Base-by-base conservation (phyloP, 2,113 vertebrate genomes). In the Numida meleagris region DNA sequence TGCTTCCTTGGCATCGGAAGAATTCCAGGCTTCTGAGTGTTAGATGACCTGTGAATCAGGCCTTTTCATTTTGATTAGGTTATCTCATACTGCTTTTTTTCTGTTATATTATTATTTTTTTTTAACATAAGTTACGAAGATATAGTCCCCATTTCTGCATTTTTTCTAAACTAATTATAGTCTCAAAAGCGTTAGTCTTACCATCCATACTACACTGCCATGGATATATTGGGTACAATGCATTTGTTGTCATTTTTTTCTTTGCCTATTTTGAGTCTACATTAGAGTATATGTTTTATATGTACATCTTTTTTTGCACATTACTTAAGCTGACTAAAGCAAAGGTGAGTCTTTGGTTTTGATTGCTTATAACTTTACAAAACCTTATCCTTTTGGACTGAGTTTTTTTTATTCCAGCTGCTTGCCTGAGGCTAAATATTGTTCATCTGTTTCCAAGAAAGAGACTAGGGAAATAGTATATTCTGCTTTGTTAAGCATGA, bases 401-500 rank as follows among this genome's bases (percentile, higher is more conserved):
- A 87, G 61, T 27, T 81, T 79, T 53, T 78, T 90, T 92, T 53
- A 67, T 83, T 94, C 40, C 68, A 83, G 24, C 55, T 88, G 21
- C 50, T 90, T 86, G 45, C 83, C 55, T 80, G n/a, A 77, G 65
- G 86, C 68, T 80, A 45, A 88, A 62, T 87, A 29, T 74, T 25
- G 50, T 81, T 92, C 31, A 86, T 78, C 50, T 76, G 53, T 84
- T 87, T 88, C 53, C 53, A 57, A 65, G 86, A 88, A 85, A 66
- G 48, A 86, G 59, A 53, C 46, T 51, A 59, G 78, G 78, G 85
- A 94, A 87, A 91, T 46, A 73, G 19, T 50, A 21, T 42, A 42
- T 87, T 93, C 50, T 86, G 84, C 82, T 93, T 82, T 87, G 85
- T 89, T 91, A 90, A 91, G 38, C 72, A 19, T 70, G n/a, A 88